phyloP scores from a whole-genome alignment of 2,888 invertebrate genomes.

The Hymenopus coronatus region DNA sequence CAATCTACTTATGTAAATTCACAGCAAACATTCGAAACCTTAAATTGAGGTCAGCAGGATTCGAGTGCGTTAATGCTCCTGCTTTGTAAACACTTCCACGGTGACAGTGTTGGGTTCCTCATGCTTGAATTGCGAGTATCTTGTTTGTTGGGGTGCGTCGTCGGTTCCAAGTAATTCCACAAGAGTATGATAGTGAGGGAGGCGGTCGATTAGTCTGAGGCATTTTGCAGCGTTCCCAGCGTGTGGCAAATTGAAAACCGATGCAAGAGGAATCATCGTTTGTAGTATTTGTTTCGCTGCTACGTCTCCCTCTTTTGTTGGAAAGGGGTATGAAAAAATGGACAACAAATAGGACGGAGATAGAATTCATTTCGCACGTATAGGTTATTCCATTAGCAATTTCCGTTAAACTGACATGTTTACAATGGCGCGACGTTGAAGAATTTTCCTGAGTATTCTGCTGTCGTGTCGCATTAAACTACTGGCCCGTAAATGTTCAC shows the following conservation, averaged over 20 bases:
- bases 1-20: too few relatives aligned
- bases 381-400: background rate
- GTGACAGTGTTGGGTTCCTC: too few relatives aligned
- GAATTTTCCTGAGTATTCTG: background rate
- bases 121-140: too few relatives aligned
- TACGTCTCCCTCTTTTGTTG: background rate
- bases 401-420: background rate
- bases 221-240: background rate
- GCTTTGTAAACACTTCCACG: too few relatives aligned
- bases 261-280: background rate
- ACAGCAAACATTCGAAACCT: too few relatives aligned
- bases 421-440: background rate
- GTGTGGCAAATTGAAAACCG: conserved; percentile 4
- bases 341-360: background rate
- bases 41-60: too few relatives aligned
- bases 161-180: background rate
- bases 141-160: too few relatives aligned
- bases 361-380: background rate
- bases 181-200: background rate
- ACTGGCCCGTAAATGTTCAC: background rate
- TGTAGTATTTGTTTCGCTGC: background rate
- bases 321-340: background rate
- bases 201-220: background rate
- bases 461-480: background rate
- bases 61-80: too few relatives aligned